Evolutionary conservation across 2,113 vertebrate genomes (phyloP).

Genomic region (Protomyctophum bolini): DNA sequence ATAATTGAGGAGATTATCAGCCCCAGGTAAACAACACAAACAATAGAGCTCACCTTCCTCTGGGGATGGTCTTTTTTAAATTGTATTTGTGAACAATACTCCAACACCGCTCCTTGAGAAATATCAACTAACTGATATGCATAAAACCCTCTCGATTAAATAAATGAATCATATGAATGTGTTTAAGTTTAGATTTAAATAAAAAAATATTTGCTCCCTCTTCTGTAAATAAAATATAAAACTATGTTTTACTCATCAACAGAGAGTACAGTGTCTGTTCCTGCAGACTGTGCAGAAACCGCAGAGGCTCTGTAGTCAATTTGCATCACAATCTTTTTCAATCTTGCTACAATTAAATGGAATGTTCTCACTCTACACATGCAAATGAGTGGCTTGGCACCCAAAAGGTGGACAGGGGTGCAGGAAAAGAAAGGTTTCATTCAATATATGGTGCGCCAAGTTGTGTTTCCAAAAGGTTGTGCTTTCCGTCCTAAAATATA

Average conservation of each 20-base stretch:
- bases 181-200: too few species aligned
- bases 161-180: too few species aligned
- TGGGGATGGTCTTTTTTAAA: too few species aligned
- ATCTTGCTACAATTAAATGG: conserved; percentile 3
- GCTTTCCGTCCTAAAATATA: background rate
- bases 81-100: too few species aligned
- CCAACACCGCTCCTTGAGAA: too few species aligned
- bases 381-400: background rate
- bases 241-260: background rate
- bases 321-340: conserved; percentile 23
- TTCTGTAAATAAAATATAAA: background rate
- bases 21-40: too few species aligned
- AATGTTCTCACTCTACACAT: background rate
- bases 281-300: conserved; percentile 20
- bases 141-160: too few species aligned
- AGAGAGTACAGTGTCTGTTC: conserved; percentile 18
- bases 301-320: conserved; percentile 10
- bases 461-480: background rate
- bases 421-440: too few species aligned
- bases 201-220: background rate
- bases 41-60: too few species aligned
- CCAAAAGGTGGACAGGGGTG: background rate
- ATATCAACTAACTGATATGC: too few species aligned
- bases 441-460: background rate
- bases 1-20: background rate